A percentile compares a stretch with the other conserved stretches of the same genome.
Conservation (phyloP, 2,797 vertebrate species). For the Linurgus olivaceus region DNA sequence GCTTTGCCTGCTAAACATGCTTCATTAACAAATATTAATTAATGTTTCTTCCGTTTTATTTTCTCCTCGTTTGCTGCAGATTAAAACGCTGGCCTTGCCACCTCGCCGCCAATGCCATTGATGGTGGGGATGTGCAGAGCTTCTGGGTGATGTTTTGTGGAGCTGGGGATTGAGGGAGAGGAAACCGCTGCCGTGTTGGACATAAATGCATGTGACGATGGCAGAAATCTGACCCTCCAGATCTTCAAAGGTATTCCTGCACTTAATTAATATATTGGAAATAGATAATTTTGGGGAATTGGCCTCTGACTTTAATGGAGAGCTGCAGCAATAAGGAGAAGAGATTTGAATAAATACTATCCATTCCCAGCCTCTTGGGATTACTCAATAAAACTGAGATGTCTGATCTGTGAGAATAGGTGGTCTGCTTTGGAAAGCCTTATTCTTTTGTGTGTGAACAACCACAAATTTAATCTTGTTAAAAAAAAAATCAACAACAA, state of each 20-base stretch:
- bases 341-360: not conserved
- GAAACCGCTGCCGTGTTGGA: not conserved
- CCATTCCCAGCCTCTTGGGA: not conserved
- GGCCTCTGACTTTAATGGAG: not conserved
- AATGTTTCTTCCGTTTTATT: too few relatives aligned
- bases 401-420: not conserved
- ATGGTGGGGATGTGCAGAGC: not conserved
- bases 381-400: not conserved
- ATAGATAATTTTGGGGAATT: not conserved
- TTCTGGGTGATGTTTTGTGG: not conserved
- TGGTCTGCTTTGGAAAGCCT: not conserved
- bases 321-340: not conserved
- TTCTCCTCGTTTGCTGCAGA: not conserved
- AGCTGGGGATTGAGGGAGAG: not conserved
- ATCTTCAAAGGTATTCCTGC: not conserved
- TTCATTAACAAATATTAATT: not conserved
- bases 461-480: not conserved
- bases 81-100: not conserved
- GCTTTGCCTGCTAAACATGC: not conserved
- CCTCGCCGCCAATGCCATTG: not conserved
- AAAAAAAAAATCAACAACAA: not conserved
- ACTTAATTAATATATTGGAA: not conserved
- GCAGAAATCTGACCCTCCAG: not conserved
- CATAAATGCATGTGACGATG: not conserved
- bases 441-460: not conserved